Base-by-base conservation (phyloP, 2,888 invertebrate genomes). In the Paralinhomoeus sp. region DNA sequence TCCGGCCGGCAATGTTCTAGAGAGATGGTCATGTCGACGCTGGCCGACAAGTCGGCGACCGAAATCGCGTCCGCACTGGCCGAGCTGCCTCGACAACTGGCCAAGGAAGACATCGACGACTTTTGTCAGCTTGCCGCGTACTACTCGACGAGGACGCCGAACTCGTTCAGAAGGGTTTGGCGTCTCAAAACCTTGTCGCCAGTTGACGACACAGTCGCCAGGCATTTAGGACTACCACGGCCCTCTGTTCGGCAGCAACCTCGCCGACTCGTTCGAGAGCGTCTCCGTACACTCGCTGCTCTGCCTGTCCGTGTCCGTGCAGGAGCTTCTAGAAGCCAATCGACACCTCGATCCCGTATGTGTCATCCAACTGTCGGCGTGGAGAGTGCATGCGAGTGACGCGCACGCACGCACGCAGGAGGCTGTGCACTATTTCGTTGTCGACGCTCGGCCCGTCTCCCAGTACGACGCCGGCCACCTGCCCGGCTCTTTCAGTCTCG, bases 401-500 rank as follows among this genome's bases (percentile, higher is more conserved):
- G n/a, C n/a, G n/a, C n/a, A n/a, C n/a, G n/a, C n/a, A n/a, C n/a
- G n/a, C 27, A 5, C 21, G 3, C 36, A 43, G 33, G 39, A 48
- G 43, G 55, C 62, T 15, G 77, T 80, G 0, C 73, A 81, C 54
- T 97, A 89, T 65, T 93, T 93, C 65, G 71, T 93, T 50, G 87
- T 97, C 12, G 97, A 97, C 65, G 91, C 91, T 64, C 74, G 97
- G 50, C 87, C 93, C 12, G 76, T 84, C 15, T 85, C 89, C 51
- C 89, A 93, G 60, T 97, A 91, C 62, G 91, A 91, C 68, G 78
- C 79, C 44, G 93, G 93, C 0, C 91, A 93, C 68, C 72, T 97
- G 51, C 80, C 85, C 1, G 91, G 89, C 42, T 93, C 93, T 44
- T 97, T 93, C 69, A 91, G 93, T 67, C 71, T 97, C 49, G 93